These are phyloP conservation scores for Caenorhabditis auriculariae DNA, from an alignment of 2,888 invertebrate genomes.

Conservation along the genomic window DNA sequence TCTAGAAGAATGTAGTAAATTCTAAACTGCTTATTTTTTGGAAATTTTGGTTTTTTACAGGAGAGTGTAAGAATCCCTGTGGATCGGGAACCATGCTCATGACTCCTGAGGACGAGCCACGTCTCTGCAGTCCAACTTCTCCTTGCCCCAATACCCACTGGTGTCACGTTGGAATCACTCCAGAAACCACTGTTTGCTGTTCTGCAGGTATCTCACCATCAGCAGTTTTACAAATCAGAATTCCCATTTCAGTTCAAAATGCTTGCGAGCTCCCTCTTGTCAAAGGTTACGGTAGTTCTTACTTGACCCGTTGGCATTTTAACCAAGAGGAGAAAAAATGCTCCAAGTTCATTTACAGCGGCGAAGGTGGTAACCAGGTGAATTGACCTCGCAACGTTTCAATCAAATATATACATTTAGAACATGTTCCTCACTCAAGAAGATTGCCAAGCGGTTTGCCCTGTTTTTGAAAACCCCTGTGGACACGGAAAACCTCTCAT, in stretches of 20 bases:
- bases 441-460: conserved; percentile 55
- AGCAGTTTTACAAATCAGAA: neutral
- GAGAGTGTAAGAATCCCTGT: conserved; percentile 56
- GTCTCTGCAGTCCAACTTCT: conserved; percentile 44
- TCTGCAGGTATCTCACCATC: conserved; percentile 43
- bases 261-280: conserved; percentile 46
- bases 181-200: conserved; percentile 61
- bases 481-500: conserved; percentile 44
- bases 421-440: conserved; percentile 61
- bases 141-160: conserved; percentile 49
- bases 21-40: neutral
- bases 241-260: conserved; percentile 31
- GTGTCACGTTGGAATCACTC: conserved; percentile 60
- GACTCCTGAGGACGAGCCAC: conserved; percentile 43
- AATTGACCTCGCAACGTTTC: neutral
- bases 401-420: conserved; percentile 2
- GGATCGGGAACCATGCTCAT: conserved; percentile 54
- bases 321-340: conserved; percentile 44
- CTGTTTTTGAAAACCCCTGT: conserved; percentile 59
- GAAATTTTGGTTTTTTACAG: conserved; percentile 13
- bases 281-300: conserved; percentile 49
- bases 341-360: conserved; percentile 57
- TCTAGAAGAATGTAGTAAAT: too few species aligned
- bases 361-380: conserved; percentile 59
- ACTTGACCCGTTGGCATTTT: conserved; percentile 43